Percentiles rank a stretch among this genome's conserved stretches.
phyloP scores from a whole-genome alignment of 2,113 vertebrate genomes.

The Pipra filicauda region DNA sequence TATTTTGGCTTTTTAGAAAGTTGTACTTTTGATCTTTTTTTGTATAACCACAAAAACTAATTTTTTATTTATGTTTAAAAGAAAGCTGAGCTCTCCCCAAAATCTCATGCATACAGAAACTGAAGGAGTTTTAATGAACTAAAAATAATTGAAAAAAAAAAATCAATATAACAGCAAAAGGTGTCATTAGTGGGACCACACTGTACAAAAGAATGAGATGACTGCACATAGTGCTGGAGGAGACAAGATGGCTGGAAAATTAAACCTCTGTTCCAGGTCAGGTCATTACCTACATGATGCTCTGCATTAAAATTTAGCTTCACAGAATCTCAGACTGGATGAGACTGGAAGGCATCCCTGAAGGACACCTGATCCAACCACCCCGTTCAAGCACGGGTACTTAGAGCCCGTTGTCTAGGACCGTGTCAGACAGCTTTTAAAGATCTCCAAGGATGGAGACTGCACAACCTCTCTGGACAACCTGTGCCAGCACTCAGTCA shows the following conservation, averaged over 20 bases:
- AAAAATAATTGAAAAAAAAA: background rate
- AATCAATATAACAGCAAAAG: background rate
- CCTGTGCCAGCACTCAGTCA: background rate
- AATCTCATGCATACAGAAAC: background rate
- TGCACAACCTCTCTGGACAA: background rate
- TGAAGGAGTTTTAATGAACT: background rate
- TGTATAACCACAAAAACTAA: background rate
- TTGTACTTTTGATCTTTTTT: background rate
- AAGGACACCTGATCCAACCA: background rate
- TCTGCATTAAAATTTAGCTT: background rate
- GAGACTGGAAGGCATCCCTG: background rate
- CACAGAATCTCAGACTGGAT: background rate
- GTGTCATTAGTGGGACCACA: background rate
- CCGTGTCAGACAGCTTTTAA: background rate
- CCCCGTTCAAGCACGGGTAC: background rate
- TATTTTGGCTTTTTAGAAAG: background rate
- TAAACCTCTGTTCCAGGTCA: background rate
- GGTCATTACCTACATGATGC: background rate
- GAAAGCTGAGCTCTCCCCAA: background rate
- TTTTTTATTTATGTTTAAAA: background rate
- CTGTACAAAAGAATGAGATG: background rate
- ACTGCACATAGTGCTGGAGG: accelerated
- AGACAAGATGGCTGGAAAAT: background rate
- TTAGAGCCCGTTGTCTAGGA: background rate
- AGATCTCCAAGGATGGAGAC: background rate